phyloP scores from a whole-genome alignment of 2,888 invertebrate genomes.

The Timema podura region DNA sequence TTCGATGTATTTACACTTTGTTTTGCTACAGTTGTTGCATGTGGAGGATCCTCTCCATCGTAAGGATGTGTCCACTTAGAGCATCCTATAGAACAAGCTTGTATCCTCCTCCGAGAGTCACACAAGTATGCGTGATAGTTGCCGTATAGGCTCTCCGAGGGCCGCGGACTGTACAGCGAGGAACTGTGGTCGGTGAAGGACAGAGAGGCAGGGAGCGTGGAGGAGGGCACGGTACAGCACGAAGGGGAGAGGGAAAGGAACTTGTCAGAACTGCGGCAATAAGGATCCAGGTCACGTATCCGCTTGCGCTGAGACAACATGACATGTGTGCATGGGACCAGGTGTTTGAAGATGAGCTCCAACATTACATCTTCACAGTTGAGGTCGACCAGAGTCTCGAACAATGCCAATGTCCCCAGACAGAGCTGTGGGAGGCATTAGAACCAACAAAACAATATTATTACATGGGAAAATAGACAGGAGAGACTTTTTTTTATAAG shows the following conservation, averaged over 20 bases:
- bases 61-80: slow-evolving; percentile 75
- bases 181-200: slow-evolving; percentile 20
- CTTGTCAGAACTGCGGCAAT: slow-evolving; percentile 68
- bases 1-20: slow-evolving; percentile 17
- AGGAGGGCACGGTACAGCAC: slow-evolving; percentile 37
- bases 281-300: slow-evolving; percentile 66
- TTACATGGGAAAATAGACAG: too few relatives aligned
- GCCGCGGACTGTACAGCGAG: slow-evolving; percentile 26
- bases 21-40: slow-evolving; percentile 11
- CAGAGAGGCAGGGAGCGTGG: slow-evolving; percentile 24
- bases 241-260: slow-evolving; percentile 70
- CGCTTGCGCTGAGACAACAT: slow-evolving; percentile 74
- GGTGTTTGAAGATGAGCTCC: slow-evolving; percentile 80
- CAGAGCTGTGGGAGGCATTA: slow-evolving; percentile 57
- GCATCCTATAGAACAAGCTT: slow-evolving; percentile 70
- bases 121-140: slow-evolving; percentile 83
- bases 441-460: too few relatives aligned
- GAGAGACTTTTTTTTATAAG: too few relatives aligned
- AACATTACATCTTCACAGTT: slow-evolving; percentile 97
- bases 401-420: slow-evolving; percentile 82
- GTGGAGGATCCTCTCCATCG: slow-evolving; percentile 55
- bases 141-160: slow-evolving; percentile 62
- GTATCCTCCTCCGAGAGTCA: slow-evolving; percentile 76
- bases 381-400: slow-evolving; percentile 84
- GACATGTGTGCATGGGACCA: slow-evolving; percentile 75